Conservation (phyloP, 2,888 invertebrate species). For the Lithophane leautieri region DNA sequence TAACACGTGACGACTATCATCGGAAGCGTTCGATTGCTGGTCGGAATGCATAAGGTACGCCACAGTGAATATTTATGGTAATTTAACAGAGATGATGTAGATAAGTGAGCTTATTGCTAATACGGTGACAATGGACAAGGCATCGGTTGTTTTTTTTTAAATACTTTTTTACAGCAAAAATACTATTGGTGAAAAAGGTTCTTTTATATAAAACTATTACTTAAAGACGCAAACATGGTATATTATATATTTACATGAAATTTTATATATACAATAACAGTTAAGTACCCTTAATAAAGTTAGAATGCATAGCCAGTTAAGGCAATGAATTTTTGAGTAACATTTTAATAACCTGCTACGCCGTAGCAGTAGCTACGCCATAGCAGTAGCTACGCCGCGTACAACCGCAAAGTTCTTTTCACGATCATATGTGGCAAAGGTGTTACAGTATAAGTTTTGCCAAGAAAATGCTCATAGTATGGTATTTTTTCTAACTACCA, state of each 20-base stretch:
- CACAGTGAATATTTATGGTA: conserved; percentile 64
- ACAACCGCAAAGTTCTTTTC: too few relatives aligned
- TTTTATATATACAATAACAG: background rate
- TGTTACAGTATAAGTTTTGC: background rate
- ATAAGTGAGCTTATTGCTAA: conserved; percentile 26
- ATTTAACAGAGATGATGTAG: conserved; percentile 47
- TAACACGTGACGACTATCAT: conserved; percentile 59
- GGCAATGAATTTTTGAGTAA: too few relatives aligned
- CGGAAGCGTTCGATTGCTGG: conserved; percentile 54
- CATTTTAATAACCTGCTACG: too few relatives aligned
- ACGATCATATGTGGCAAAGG: background rate
- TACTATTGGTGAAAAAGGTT: background rate
- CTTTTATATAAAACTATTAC: background rate
- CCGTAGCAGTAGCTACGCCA: too few relatives aligned
- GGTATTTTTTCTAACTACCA: background rate
- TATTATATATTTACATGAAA: background rate
- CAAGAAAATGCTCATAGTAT: background rate
- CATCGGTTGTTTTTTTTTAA: background rate
- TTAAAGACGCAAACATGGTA: background rate
- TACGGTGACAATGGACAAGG: background rate
- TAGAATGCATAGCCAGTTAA: too few relatives aligned
- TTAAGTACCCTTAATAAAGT: background rate
- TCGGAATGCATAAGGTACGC: conserved; percentile 53
- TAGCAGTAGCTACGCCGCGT: too few relatives aligned
- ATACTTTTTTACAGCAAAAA: background rate